Evolutionary conservation across 1,140 invertebrate genomes (phyloP), one percentile per base, ranked within the genome.

Genomic region (Dendroctonus valens): DNA sequence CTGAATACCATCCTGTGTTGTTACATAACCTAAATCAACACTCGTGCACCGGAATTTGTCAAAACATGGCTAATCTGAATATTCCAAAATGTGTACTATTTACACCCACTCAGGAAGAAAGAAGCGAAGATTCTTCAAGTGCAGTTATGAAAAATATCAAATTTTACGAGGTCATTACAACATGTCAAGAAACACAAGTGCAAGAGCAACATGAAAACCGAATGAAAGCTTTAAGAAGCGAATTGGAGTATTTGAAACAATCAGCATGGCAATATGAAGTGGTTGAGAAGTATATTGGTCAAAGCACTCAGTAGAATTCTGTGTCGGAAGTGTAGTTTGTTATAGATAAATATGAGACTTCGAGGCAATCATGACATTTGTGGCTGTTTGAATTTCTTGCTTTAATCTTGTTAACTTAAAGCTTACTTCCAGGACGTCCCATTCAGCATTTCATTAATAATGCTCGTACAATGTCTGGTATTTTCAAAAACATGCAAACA

Each of bases 221-320:
- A 53, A 67, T 81, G 40, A 80, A 79, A 68, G 69, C 70, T 38
- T 64, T 82, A 15, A 69, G 79, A 7, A 81, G 80, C 71, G 76
- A 81, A 72, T 62, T 82, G 9, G 79, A 82, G 44, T 78, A 80
- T 69, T 67, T 81, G 37, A 75, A 79, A 62, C 76, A 77, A 65
- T 81, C 79, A 14, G 75, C 79, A 50, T 82, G 80, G 81, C 80
- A 79, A 60, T 82, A 81, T 73, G 73, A 75, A 53, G 72, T 76
- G 9, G 79, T 81, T 68, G 81, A 81, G 48, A 80, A 80, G 63
- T 81, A 78, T 65, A 80, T 82, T 61, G 81, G 81, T 8, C 79
- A 81, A 57, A 72, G 69, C 48, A 11, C 48, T 14, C 57, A 59
- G 41, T 38, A 44, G 12, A 41, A 14, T 61, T 61, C 0, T 5